phyloP scores from a whole-genome alignment of 2,888 invertebrate genomes.

The Lamellibrachia satsuma region DNA sequence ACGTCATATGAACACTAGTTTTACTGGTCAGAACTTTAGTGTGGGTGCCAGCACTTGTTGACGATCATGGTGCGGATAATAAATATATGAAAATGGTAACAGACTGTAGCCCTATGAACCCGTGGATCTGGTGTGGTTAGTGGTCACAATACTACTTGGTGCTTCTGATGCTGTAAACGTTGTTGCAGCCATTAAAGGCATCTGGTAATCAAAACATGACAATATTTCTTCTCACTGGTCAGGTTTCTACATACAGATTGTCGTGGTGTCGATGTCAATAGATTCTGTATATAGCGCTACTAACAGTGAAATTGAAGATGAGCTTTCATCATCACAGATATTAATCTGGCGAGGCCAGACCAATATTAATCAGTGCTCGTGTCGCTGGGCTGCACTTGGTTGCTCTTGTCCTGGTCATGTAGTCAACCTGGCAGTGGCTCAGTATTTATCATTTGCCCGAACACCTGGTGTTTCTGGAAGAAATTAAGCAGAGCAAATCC shows the following conservation, averaged over 20 bases:
- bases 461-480: neutral
- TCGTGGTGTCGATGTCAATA: neutral
- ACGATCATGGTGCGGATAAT: neutral
- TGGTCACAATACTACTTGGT: neutral
- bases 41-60: neutral
- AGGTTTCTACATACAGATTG: neutral
- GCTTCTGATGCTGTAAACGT: neutral
- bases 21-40: neutral
- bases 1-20: neutral
- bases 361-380: neutral
- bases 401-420: neutral
- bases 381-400: neutral
- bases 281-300: neutral
- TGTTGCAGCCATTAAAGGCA: neutral
- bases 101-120: neutral
- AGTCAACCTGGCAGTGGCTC: neutral
- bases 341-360: neutral
- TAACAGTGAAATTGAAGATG: neutral
- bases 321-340: neutral
- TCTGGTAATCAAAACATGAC: neutral
- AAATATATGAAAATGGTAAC: neutral
- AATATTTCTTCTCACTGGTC: neutral
- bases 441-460: neutral
- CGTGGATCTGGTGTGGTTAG: neutral
- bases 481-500: neutral